phyloP scores from a whole-genome alignment of 2,797 vertebrate species.

The Xiphorhynchus erythropygius region DNA sequence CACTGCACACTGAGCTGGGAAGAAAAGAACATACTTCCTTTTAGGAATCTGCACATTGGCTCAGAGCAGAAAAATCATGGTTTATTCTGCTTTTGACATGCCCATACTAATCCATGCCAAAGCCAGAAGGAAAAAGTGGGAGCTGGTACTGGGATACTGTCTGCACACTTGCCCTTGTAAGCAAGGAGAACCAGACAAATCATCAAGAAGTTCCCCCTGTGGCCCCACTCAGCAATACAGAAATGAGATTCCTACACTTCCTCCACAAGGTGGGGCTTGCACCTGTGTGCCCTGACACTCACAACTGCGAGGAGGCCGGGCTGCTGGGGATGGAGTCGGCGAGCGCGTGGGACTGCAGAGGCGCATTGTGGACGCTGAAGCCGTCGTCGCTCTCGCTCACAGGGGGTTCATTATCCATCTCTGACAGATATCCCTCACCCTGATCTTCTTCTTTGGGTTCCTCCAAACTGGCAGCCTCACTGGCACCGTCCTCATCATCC shows the following conservation, averaged over 20 bases:
- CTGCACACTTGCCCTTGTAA: neutral
- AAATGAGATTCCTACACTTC: neutral
- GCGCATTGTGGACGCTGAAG: slow-evolving; percentile 93
- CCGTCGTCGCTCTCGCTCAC: slow-evolving; percentile 96
- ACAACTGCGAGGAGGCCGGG: slow-evolving; percentile 97
- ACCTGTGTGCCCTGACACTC: slow-evolving; percentile 72
- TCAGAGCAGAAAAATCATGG: neutral
- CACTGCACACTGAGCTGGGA: slow-evolving; percentile 91
- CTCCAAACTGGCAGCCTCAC: slow-evolving; percentile 86
- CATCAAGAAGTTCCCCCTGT: neutral
- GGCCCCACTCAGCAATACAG: neutral
- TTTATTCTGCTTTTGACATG: neutral
- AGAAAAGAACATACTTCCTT: neutral
- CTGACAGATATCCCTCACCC: slow-evolving; percentile 88
- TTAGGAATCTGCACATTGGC: neutral
- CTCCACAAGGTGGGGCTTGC: neutral
- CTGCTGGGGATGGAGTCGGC: slow-evolving; percentile 97
- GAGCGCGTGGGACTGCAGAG: slow-evolving; percentile 88
- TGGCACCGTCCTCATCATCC: slow-evolving; percentile 88
- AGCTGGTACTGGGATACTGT: neutral
- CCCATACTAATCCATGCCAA: neutral
- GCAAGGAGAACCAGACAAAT: neutral
- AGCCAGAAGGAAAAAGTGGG: neutral
- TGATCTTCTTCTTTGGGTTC: slow-evolving; percentile 88
- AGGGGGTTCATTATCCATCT: slow-evolving; percentile 90